Base-by-base conservation (phyloP, 2,113 vertebrate genomes). In the Megatriorchis doriae region DNA sequence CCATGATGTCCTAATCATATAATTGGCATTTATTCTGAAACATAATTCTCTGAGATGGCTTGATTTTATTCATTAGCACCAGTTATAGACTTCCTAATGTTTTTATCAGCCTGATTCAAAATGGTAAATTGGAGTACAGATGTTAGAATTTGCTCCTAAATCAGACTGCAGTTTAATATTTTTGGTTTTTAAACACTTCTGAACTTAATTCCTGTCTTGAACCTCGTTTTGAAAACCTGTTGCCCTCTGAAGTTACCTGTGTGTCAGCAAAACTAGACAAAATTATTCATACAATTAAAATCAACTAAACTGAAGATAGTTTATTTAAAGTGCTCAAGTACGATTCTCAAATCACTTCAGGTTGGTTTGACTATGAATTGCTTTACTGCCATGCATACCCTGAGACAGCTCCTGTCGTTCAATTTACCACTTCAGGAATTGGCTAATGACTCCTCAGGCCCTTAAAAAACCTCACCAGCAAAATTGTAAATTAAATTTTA, bases 11-110 rank as follows among this genome's bases (percentile, higher is more conserved):
- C 77, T 81, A 86, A 88, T 89, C 71, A 58, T 71, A 32, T 84
- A 96, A 90, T 79, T 95, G 52, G 56, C 73, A 89, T 95, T 95
- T 93, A 93, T 87, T 97, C 77, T 91, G 81, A 77, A 91, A 42
- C 17, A 36, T 66, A 48, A 72, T 93, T 94, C 52, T 81, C 94
- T 91, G 78, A 91, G 70, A 79, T 32, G 17, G 10, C 32, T 90
- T 89, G 36, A 86, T 83, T 92, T 38, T 62, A 45, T 96, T 94
- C 78, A 61, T 97, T 91, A 91, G 52, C 50, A 55, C 26, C 31
- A 31, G 86, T 73, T 86, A 94, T 74, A 77, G 79, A 31, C 9
- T 10, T 36, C 40, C 74, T 83, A 21, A 48, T 78, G 71, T 82
- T 96, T 94, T 92, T 91, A 61, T 86, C 86, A 87, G 34, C 27